Base-by-base conservation (phyloP, 2,888 invertebrate species). In the Leptarthrus brevirostris region DNA sequence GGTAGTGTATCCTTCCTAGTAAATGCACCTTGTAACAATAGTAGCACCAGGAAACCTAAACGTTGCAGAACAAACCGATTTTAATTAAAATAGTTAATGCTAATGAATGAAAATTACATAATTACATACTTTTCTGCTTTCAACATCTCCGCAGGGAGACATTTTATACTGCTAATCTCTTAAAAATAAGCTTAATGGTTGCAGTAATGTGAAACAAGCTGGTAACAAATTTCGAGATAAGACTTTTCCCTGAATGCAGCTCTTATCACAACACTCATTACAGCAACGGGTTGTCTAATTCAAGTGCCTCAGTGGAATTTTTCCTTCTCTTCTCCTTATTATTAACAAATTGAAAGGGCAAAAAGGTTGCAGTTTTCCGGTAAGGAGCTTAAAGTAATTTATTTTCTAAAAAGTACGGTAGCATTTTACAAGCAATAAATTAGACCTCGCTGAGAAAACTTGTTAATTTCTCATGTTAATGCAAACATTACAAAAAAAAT, bases 71-170 rank as follows among this genome's bases (percentile, higher is more conserved):
- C 30, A 30, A 6, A 40, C 40, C 14, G 58, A 20, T 58, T 34
- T 58, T 58, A 58, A 58, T 58, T 58, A 58, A 36, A 58, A 36
- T 36, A 36, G 18, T 36, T 58, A 30, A 18, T 36, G 58, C 58
- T 58, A 58, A 58, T 58, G 58, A 58, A 58, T 58, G 36, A 58
- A 58, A 58, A 58, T 34, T 58, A 14, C 58, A 36, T 58, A 58
- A 58, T 58, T 58, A 58, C 58, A 34, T 18, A 58, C 12, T 12
- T 40, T 6, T n/a, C 40, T 40, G 40, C 40, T 40, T 12, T 40
- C 12, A 12, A n/a, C 40, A 40, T 40, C n/a, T 40, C 40, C 8
- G n/a, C 40, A 40, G n/a, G 40, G 40, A n/a, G 40, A 40, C 10
- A 40, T 40, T 40, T 40, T n/a, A 40, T 40, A 12, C n/a, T 12